Evolutionary conservation across 2,888 invertebrate species (phyloP).

Genomic region (Cosmia pyralina): DNA sequence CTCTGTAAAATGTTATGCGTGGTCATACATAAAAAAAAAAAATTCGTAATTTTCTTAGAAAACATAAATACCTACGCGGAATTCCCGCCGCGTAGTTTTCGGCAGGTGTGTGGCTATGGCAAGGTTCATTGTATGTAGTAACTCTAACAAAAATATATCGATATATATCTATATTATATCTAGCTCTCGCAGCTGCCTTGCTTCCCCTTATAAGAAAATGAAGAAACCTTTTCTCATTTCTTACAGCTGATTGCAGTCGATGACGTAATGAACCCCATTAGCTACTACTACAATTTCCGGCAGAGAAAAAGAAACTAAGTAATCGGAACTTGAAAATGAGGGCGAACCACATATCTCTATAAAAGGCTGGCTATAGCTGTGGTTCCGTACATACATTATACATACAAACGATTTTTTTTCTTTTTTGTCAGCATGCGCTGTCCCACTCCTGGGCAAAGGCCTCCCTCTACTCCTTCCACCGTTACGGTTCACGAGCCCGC

Average conservation of each 20-base stretch:
- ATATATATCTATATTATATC: no score
- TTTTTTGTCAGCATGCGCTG: no score
- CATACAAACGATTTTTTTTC: neutral
- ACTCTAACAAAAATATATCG: no score
- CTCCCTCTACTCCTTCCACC: no score
- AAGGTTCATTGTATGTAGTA: no score
- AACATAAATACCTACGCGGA: no score
- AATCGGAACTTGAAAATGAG: slow-evolving; percentile 38
- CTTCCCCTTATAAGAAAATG: neutral
- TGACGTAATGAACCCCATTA: slow-evolving; percentile 31
- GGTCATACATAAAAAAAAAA: no score
- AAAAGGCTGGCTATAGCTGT: neutral
- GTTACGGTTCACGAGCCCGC: no score
- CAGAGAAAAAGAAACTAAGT: slow-evolving; percentile 31
- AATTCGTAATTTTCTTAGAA: neutral
- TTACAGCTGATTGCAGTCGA: slow-evolving; percentile 22
- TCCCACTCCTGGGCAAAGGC: no score
- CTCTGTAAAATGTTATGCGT: no score
- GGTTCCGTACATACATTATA: slow-evolving; percentile 24
- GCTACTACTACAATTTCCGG: slow-evolving; percentile 39
- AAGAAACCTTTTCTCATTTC: slow-evolving; percentile 21
- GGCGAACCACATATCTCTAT: neutral
- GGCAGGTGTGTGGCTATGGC: no score
- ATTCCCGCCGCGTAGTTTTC: no score
- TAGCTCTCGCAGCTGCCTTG: neutral